A percentile compares a stretch with the other conserved stretches of the same genome.
Evolutionary conservation across 2,888 invertebrate genomes (phyloP).

Genomic region (Gymnosoma rotundatum): DNA sequence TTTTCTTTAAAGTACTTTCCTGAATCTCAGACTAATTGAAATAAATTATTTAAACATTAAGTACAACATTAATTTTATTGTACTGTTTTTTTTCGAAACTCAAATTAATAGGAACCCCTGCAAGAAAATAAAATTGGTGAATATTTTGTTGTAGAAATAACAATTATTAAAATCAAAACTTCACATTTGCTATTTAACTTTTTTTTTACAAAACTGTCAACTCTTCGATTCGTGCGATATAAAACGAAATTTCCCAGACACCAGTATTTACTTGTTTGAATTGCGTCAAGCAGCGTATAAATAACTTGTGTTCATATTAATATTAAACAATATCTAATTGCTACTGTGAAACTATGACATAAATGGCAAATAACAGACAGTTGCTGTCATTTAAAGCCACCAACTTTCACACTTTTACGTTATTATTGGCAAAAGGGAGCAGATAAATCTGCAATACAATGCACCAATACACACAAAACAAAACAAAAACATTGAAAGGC

Average conservation of each 20-base stretch:
- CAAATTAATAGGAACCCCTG: no score
- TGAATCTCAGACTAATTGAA: no score
- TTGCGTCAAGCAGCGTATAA: conserved; percentile 4
- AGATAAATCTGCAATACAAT: conserved; percentile 26
- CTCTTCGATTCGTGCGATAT: background rate
- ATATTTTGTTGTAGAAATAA: no score
- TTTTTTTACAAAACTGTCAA: background rate
- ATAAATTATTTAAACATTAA: no score
- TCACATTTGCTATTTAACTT: no score
- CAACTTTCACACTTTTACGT: conserved; percentile 59
- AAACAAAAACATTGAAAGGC: background rate
- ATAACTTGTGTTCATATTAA: conserved; percentile 14
- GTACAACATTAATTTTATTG: no score
- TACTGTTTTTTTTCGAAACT: no score
- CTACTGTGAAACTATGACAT: conserved; percentile 52
- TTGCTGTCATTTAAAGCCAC: conserved; percentile 66
- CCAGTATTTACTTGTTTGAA: conserved; percentile 14
- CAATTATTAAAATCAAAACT: no score
- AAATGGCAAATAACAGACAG: conserved; percentile 67
- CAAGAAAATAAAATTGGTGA: no score
- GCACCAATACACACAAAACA: background rate
- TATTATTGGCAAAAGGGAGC: conserved; percentile 44
- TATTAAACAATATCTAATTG: conserved; percentile 57
- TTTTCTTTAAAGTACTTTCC: no score
- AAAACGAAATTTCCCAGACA: background rate